These are phyloP conservation scores for Prunella fulvescens DNA, from an alignment of 2,113 vertebrate species.

Conservation along the genomic window DNA sequence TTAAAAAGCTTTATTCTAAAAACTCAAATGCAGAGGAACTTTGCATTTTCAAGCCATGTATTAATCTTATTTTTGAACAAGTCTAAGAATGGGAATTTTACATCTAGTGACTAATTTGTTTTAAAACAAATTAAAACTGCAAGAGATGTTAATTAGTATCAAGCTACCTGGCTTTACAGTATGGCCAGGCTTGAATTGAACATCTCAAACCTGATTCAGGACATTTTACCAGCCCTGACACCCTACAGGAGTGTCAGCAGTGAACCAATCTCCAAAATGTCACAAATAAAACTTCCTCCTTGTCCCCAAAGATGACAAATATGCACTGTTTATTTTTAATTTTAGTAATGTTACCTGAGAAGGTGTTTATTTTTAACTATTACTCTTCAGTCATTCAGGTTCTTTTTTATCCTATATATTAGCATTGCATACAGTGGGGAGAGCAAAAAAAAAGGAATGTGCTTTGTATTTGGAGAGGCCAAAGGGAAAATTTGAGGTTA, in stretches of 20 bases:
- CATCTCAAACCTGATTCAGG: not conserved
- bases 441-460: not conserved
- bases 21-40: not conserved
- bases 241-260: fast-evolving
- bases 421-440: not conserved
- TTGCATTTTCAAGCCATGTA: not conserved
- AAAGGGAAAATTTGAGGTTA: not conserved
- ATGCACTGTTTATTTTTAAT: not conserved
- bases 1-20: not conserved
- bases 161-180: not conserved
- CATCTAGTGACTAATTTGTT: not conserved
- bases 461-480: not conserved
- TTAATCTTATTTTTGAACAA: not conserved
- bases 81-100: not conserved
- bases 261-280: not conserved
- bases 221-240: not conserved
- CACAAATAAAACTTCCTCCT: not conserved
- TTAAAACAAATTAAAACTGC: not conserved
- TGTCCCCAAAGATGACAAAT: not conserved
- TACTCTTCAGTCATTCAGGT: not conserved
- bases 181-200: not conserved
- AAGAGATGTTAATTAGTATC: not conserved
- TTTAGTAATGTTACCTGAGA: not conserved
- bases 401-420: not conserved
- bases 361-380: not conserved